Base-by-base conservation (phyloP, 1,140 invertebrate species). In the Heterodera schachtii region DNA sequence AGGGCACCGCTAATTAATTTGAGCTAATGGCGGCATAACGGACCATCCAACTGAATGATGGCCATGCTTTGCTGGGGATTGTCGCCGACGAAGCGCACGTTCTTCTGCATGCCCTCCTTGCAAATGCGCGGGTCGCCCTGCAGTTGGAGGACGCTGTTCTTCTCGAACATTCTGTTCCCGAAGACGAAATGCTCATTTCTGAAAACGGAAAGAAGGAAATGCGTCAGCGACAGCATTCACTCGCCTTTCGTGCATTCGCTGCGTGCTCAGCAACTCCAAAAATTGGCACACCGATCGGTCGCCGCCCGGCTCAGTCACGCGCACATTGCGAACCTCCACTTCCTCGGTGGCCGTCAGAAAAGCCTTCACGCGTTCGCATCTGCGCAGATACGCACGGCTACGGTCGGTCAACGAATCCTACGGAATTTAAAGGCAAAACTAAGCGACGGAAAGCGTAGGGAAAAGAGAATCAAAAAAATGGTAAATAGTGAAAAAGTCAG, bases 21-120 rank as follows among this genome's bases (percentile, higher is more conserved):
- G 31, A 31, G 19, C 60, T 70, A 11, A 80, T n/a, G 46, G n/a
- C 19, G 19, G 8, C 0, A 75, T 71, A 49, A 81, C 81, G 21
- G 16, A 82, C 80, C 74, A 73, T 83, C 80, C 7, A 83, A 11
- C 4, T 83, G 82, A n/a, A 83, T 21, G 49, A 83, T 73, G 3
- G 82, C 73, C 44, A 46, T 64, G 46, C 80, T 71, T 2, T 73
- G 8, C 41, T 67, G 4, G 5, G 57, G 31, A 16, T 6, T 71
- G 41, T 83, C 82, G 9, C 82, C 82, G 19, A 83, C 82, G 46
- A 83, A 71, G 31, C 82, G 82, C 19, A 83, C 82, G 47, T 83
- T 83, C 73, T 83, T 83, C 43, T 83, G 82, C 81, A 83, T 83
- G 64, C 82, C 82, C n/a, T 69, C 49, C 49, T 83, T 83, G 21